Evolutionary conservation across 2,113 vertebrate genomes (phyloP).

Genomic region (Corvus cornix): DNA sequence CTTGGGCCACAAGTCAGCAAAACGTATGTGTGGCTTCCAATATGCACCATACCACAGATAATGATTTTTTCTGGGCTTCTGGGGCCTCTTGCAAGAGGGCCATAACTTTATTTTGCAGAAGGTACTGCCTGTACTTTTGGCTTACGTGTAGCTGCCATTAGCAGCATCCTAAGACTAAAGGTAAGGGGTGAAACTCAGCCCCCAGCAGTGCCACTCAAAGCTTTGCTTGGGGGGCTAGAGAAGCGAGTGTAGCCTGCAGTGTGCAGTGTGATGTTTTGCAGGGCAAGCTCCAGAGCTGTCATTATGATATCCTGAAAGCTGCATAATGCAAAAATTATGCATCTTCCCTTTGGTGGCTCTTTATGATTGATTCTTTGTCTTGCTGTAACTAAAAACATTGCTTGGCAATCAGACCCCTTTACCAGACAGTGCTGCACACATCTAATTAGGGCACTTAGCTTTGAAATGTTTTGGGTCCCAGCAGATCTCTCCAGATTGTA

Average conservation of each 20-base stretch:
- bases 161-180: neutral
- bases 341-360: neutral
- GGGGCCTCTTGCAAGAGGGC: neutral
- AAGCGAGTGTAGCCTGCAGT: fast-evolving
- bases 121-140: neutral
- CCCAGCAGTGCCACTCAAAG: neutral
- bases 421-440: neutral
- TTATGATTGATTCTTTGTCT: neutral
- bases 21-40: constrained; percentile 11
- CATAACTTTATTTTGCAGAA: neutral
- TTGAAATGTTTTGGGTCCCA: neutral
- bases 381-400: neutral
- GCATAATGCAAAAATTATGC: neutral
- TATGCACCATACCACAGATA: neutral
- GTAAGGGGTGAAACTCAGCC: neutral
- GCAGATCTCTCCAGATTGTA: neutral
- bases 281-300: neutral
- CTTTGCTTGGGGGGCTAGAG: neutral
- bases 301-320: neutral
- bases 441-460: neutral
- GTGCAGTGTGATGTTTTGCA: neutral
- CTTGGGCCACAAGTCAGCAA: constrained; percentile 14
- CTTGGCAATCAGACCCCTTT: neutral
- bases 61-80: neutral
- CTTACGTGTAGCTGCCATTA: neutral